phyloP scores from a whole-genome alignment of 2,888 invertebrate species.

The Sphecodes monilicornis region DNA sequence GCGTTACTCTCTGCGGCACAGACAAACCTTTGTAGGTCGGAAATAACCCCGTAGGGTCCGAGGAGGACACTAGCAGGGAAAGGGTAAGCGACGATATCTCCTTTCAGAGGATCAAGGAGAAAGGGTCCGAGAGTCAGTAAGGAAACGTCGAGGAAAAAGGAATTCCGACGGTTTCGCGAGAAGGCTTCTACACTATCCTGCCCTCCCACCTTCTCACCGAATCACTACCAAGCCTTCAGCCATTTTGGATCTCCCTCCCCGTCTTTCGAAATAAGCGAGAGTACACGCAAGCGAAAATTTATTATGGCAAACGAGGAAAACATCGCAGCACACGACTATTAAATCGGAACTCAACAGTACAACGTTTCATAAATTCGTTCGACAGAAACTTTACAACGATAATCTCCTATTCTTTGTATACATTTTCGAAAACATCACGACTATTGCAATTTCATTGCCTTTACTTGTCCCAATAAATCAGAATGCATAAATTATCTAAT shows the following conservation, averaged over 20 bases:
- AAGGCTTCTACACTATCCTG: conserved; percentile 27
- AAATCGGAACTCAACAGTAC: conserved; percentile 65
- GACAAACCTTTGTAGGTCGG: conserved; percentile 64
- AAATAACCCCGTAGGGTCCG: conserved; percentile 51
- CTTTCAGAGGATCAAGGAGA: conserved; percentile 53
- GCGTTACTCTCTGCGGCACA: conserved; percentile 44
- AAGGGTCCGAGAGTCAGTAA: conserved; percentile 36
- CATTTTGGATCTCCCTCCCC: not conserved
- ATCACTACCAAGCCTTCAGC: no score
- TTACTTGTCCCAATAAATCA: conserved; percentile 58
- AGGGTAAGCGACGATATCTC: conserved; percentile 65
- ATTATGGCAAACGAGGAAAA: conserved; percentile 28
- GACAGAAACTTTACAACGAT: conserved; percentile 67
- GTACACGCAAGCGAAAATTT: conserved; percentile 19
- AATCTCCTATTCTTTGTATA: no score
- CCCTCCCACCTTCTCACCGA: not conserved
- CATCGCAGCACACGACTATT: conserved; percentile 57
- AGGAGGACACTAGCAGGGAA: conserved; percentile 47
- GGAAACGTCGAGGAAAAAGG: conserved; percentile 48
- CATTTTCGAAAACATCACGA: no score
- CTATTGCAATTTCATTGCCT: no score
- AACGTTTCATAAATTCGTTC: conserved; percentile 70
- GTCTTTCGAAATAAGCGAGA: conserved; percentile 15
- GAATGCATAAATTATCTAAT: not conserved
- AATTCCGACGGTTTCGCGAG: conserved; percentile 54